A percentile compares a stretch with the other conserved stretches of the same genome.
These are phyloP conservation scores for Lanius collurio DNA, from an alignment of 2,113 vertebrate species.

Conservation along the genomic window DNA sequence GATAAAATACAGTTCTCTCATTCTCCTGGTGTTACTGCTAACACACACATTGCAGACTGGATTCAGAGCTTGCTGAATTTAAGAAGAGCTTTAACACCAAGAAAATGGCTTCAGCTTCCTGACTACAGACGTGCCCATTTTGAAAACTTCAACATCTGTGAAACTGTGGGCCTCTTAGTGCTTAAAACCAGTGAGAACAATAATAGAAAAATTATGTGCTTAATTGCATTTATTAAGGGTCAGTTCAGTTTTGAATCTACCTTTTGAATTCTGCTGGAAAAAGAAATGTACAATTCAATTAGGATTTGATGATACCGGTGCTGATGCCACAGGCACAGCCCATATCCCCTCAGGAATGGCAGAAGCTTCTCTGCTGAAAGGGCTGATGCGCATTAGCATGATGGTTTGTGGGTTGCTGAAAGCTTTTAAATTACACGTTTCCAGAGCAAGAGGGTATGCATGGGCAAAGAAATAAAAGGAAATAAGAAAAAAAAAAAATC, in stretches of 20 bases:
- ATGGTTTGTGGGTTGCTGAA: constrained; percentile 1
- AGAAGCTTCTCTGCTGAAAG: background rate
- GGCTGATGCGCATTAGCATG: constrained; percentile 22
- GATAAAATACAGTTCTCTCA: background rate
- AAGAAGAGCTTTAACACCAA: background rate
- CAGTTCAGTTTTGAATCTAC: constrained; percentile 2
- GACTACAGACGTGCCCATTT: background rate
- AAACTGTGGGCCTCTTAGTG: background rate
- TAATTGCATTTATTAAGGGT: background rate
- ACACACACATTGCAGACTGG: background rate
- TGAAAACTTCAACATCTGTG: background rate
- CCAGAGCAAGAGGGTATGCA: background rate
- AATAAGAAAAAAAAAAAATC: background rate
- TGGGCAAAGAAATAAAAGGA: background rate
- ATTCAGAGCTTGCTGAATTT: background rate
- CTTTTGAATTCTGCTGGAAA: background rate
- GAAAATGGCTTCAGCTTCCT: background rate
- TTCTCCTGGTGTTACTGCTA: background rate
- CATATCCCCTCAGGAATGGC: constrained; percentile 35
- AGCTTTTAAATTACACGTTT: constrained; percentile 31
- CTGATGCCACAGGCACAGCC: background rate
- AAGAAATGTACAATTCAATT: constrained; percentile 2
- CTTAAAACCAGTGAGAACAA: background rate
- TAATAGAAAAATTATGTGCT: background rate
- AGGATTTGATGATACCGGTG: background rate